Base-by-base conservation (phyloP, 2,888 invertebrate genomes). In the Dynastes grantii region DNA sequence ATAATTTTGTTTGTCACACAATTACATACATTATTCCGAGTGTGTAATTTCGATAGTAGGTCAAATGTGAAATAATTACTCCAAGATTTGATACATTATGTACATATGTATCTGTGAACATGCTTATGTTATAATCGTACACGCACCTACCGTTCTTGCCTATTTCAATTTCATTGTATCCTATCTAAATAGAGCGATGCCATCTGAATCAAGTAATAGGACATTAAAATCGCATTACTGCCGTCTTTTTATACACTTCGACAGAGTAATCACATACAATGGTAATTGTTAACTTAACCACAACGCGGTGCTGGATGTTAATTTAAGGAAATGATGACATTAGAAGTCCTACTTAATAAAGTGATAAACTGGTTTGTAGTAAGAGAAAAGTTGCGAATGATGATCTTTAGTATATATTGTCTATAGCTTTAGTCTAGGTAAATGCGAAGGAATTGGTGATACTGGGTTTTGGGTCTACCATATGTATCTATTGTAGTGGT, bases 1-100 rank as follows among this genome's bases (percentile, higher is more conserved):
- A 71, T 71, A 71, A 71, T 71, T 13, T 55, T 58, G 71, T 58
- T 71, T 58, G 71, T 71, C 71, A 16, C 58, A 71, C 71, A 71
- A 71, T 71, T 71, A 71, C 37, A 55, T 71, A 58, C 55, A 55
- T 71, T 71, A 71, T n/a, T 16, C 37, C 37, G 22, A 67, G 8
- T 37, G 40, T 53, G 58, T 71, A 71, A 71, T 71, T 71, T 71
- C 13, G 32, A 58, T 71, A 37, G 71, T 71, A 55, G 71, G 71
- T 71, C 71, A 71, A 71, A 71, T 55, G 71, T 37, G 22, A 71
- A 40, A 71, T 71, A 71, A 71, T 58, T 49, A 58, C 53, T 70
- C 29, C 49, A 32, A 70, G 29, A 64, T 67, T 29, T 22, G n/a
- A 55, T 55, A 37, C 32, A 70, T 45, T 29, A 29, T 53, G 16